Percentiles rank a stretch among this genome's conserved stretches.
These are phyloP conservation scores for Eristalis tenax DNA, from an alignment of 2,888 invertebrate species.

Conservation along the genomic window DNA sequence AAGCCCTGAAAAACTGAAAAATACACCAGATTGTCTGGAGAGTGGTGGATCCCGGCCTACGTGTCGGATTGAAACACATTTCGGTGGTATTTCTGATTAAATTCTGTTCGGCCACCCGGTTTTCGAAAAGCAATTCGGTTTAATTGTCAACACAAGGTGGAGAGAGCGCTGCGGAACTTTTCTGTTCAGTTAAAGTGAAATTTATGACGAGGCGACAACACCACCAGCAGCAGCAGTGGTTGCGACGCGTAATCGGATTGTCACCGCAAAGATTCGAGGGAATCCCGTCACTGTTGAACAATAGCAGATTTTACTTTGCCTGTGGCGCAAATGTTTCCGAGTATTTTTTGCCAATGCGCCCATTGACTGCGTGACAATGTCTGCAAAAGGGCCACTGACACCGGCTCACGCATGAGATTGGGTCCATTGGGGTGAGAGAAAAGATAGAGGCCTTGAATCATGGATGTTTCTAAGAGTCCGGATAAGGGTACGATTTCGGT, in stretches of 20 bases:
- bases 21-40: not conserved
- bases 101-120: not conserved
- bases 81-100: slow-evolving; percentile 6
- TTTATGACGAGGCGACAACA: not conserved
- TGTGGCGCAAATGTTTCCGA: too few species aligned
- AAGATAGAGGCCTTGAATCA: too few species aligned
- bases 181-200: not conserved
- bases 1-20: not conserved
- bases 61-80: not conserved
- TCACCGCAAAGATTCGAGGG: not conserved
- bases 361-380: too few species aligned
- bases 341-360: too few species aligned
- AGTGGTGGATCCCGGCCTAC: not conserved
- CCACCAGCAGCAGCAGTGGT: not conserved
- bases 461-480: too few species aligned
- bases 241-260: not conserved
- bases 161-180: not conserved
- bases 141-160: not conserved
- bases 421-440: too few species aligned
- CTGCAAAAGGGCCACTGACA: too few species aligned
- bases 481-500: too few species aligned
- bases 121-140: not conserved
- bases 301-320: not conserved
- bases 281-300: not conserved
- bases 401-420: too few species aligned